These are phyloP conservation scores for Acromyrmex heyeri DNA, from an alignment of 1,140 invertebrate genomes.

Conservation along the genomic window DNA sequence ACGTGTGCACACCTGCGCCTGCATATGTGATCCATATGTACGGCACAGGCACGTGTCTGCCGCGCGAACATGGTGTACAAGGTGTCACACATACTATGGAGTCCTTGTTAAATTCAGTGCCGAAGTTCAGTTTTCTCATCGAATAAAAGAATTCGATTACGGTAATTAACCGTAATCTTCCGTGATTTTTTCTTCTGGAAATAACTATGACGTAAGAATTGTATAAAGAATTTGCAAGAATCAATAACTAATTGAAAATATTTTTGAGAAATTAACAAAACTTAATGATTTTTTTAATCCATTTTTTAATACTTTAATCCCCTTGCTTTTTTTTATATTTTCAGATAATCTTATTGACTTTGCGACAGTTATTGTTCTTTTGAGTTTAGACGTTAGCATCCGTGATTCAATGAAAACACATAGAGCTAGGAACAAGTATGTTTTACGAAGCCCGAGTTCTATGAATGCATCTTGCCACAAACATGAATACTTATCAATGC, in stretches of 20 bases:
- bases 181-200: not conserved
- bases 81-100: constrained; percentile 1
- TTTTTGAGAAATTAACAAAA: not conserved
- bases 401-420: not conserved
- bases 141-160: constrained; percentile 22
- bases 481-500: constrained; percentile 68
- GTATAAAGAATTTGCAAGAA: not conserved
- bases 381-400: constrained; percentile 2
- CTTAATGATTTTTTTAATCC: not conserved
- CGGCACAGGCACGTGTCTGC: constrained; percentile 22
- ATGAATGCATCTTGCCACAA: constrained; percentile 23
- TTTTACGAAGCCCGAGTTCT: constrained; percentile 17
- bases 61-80: constrained; percentile 5
- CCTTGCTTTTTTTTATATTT: not conserved
- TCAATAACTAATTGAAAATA: not conserved
- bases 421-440: not conserved
- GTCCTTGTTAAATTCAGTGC: constrained; percentile 26
- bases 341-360: constrained; percentile 4
- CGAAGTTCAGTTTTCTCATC: not conserved
- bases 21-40: constrained; percentile 42
- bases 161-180: not conserved
- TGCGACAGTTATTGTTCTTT: not conserved
- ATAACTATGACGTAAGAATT: not conserved
- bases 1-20: constrained; percentile 17
- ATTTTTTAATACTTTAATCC: not conserved